Evolutionary conservation across 1,140 invertebrate genomes (phyloP), one percentile per base, ranked within the genome.

Genomic region (Drosophila azteca): DNA sequence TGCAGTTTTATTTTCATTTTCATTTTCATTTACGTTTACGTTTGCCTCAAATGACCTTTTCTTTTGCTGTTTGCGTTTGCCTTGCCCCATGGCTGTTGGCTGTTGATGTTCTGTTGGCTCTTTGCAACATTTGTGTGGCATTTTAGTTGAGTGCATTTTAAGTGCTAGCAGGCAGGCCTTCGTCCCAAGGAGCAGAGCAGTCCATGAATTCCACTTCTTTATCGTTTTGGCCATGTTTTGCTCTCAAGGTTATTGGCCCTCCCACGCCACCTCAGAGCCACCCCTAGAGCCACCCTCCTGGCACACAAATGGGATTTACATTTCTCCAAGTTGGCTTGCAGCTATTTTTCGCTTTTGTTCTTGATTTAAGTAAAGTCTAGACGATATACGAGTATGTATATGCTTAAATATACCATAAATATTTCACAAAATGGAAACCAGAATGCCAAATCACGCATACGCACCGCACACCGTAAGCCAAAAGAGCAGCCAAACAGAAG

Each of bases 91-190:
- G 24, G 39, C 43, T 59, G 26, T 11, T 55, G 13, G 55, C 43
- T 70, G 71, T 63, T 69, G 53, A 39, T 49, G 67, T 65, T 71
- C 50, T 35, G 13, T 52, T 52, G 24, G 72, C 46, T 70, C 50
- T 15, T 46, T 45, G 49, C 65, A 44, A 74, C 70, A 74, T 73
- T 73, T 77, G 74, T 72, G 74, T 72, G 74, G 69, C 74, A 77
- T 77, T 77, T 77, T 77, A 75, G 75, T 65, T 77, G 71, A 77
- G 75, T 77, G 75, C 75, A 75, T 77, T 77, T 77, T 77, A 77
- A 77, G 75, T 77, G 75, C 71, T 46, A 15, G 43, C 46, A 39
- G 60, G 43, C 46, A 39, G 60, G 60, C n/a, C n/a, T 9, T 4
- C 8, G 11, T 20, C 11, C 35, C 35, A 13, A 13, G 3, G 9